A percentile compares a stretch with the other conserved stretches of the same genome.
Evolutionary conservation across 2,888 invertebrate genomes (phyloP).

Genomic region (Drosophila emarginata): DNA sequence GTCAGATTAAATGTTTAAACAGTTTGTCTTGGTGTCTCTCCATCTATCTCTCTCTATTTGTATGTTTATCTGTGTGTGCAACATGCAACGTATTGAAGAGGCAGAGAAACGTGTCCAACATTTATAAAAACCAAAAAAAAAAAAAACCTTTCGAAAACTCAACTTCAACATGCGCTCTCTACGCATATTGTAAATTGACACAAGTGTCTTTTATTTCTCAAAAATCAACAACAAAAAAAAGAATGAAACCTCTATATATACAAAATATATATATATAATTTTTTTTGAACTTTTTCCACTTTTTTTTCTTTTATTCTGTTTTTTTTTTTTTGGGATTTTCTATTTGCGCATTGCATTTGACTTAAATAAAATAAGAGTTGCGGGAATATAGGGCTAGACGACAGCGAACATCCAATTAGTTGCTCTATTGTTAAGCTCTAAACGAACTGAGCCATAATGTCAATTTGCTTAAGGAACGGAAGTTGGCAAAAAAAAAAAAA

Average conservation of each 20-base stretch:
- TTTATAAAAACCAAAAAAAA: slow-evolving; percentile 49
- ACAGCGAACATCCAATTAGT: slow-evolving; percentile 60
- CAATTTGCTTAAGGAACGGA: slow-evolving; percentile 73
- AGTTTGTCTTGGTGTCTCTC: slow-evolving; percentile 72
- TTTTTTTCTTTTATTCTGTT: slow-evolving; percentile 29
- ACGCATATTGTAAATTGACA: slow-evolving; percentile 74
- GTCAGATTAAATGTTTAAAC: slow-evolving; percentile 75
- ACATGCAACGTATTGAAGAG: slow-evolving; percentile 60
- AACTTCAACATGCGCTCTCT: slow-evolving; percentile 20
- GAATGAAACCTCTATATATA: not conserved
- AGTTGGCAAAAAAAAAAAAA: slow-evolving; percentile 60
- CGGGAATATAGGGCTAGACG: slow-evolving; percentile 46
- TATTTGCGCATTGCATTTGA: slow-evolving; percentile 71
- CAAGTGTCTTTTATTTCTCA: slow-evolving; percentile 49
- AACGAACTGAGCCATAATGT: slow-evolving; percentile 64
- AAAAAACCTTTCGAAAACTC: slow-evolving; percentile 55
- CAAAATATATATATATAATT: not conserved
- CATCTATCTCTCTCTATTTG: not conserved
- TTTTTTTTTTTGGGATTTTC: slow-evolving; percentile 67
- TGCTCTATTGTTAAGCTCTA: slow-evolving; percentile 60
- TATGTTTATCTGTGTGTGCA: slow-evolving; percentile 46
- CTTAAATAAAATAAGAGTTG: slow-evolving; percentile 29
- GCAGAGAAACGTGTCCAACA: slow-evolving; percentile 71
- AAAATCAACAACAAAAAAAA: slow-evolving; percentile 33
- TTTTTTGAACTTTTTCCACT: slow-evolving; percentile 33